A percentile compares a stretch with the other conserved stretches of the same genome.
phyloP scores from a whole-genome alignment of 2,888 invertebrate genomes.

The Cheilosia vernalis region DNA sequence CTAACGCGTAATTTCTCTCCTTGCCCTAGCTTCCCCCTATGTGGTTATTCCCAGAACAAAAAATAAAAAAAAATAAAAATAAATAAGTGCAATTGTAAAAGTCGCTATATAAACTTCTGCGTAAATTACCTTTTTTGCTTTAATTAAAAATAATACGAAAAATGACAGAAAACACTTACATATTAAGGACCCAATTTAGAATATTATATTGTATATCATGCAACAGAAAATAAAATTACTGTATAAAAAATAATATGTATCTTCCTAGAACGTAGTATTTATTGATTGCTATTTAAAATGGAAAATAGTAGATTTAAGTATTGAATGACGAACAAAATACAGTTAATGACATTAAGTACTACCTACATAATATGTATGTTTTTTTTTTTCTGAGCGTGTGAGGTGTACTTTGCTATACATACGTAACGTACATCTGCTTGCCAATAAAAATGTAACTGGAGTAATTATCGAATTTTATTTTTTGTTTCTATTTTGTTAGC shows the following conservation, averaged over 20 bases:
- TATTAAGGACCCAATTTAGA: conserved; percentile 38
- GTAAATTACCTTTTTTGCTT: conserved; percentile 57
- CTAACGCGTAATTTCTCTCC: conserved; percentile 36
- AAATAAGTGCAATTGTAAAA: conserved; percentile 68
- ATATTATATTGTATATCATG: conserved; percentile 20
- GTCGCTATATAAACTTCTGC: conserved; percentile 57
- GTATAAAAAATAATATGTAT: conserved; percentile 65
- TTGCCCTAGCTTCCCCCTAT: conserved; percentile 44
- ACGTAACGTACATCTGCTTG: conserved; percentile 36
- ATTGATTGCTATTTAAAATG: conserved; percentile 41
- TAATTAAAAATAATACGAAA: conserved; percentile 59
- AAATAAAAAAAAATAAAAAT: conserved; percentile 13
- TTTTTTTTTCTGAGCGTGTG: conserved; percentile 19
- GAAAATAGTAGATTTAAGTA: conserved; percentile 36
- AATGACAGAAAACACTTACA: conserved; percentile 21
- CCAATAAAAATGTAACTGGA: conserved; percentile 37
- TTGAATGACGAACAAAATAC: conserved; percentile 35
- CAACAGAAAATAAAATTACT: conserved; percentile 45
- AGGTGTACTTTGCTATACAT: neutral
- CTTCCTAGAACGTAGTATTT: conserved; percentile 71
- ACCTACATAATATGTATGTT: neutral
- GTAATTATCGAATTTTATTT: neutral
- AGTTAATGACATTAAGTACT: conserved; percentile 34
- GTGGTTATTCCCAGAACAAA: conserved; percentile 24
- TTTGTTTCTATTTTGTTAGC: neutral